These are phyloP conservation scores for Lamellibrachia columna DNA, from an alignment of 2,888 invertebrate species.

Conservation along the genomic window DNA sequence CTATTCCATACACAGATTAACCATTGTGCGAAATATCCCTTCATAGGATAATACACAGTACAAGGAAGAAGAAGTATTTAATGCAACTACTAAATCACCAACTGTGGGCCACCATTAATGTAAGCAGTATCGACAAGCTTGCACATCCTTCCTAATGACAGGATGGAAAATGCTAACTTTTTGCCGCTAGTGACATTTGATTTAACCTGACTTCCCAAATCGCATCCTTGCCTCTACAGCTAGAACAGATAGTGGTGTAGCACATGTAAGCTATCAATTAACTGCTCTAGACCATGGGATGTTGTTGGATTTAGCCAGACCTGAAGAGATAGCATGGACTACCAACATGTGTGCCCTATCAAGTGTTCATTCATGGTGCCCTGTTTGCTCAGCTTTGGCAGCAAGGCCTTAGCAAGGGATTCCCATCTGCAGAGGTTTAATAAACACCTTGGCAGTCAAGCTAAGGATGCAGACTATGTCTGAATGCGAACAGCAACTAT, in stretches of 20 bases:
- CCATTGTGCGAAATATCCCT: not conserved
- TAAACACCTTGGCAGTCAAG: not conserved
- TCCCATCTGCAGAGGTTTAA: not conserved
- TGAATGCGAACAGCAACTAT: not conserved
- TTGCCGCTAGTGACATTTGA: conserved; percentile 20
- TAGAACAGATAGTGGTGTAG: not conserved
- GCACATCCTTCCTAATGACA: not conserved
- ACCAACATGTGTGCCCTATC: not conserved
- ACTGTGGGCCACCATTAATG: not conserved
- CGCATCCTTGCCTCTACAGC: not conserved
- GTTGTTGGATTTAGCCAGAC: not conserved
- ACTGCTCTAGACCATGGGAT: not conserved
- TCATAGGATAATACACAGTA: too few relatives aligned
- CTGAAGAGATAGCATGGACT: not conserved
- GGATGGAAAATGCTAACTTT: not conserved
- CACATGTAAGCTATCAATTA: conserved; percentile 16
- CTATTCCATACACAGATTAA: not conserved
- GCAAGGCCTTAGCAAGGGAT: not conserved
- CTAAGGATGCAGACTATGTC: not conserved
- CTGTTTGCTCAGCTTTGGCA: not conserved
- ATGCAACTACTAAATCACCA: not conserved
- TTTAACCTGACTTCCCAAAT: conserved; percentile 20
- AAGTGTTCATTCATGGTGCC: conserved; percentile 2
- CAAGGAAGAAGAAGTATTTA: not conserved
- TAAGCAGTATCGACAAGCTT: not conserved